Base-by-base conservation (phyloP, 1,140 invertebrate species). In the Neotoxoptera formosana region DNA sequence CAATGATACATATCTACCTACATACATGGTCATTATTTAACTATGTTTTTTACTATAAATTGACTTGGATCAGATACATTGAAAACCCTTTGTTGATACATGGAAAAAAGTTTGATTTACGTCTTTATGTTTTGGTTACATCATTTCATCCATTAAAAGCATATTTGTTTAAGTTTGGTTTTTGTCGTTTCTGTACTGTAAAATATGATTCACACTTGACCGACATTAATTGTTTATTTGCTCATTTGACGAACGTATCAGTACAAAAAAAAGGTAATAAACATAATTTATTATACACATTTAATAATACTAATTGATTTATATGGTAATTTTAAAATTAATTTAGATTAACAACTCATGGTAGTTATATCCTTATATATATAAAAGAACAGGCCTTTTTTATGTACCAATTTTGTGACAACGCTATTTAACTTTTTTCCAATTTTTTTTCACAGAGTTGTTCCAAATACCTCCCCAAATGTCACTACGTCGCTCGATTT, bases 31-130 rank as follows among this genome's bases (percentile, higher is more conserved):
- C 8, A 60, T 30, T 60, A 60, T 60, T 30, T 60, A 60, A 11
- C 56, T 30, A n/a, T 67, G 7, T 67, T 30, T 67, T 67, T 81
- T 81, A 81, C 1, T 36, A 23, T 83, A 41, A 41, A 41, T 83
- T 36, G 21, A 30, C 20, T n/a, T n/a, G 14, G 14, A 88, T 48
- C 41, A 91, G 96, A 94, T 98, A 98, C 94, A 97, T 98, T 90
- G 96, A 97, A 88, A 98, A 98, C 95, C 98, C 98, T 7, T 95
- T 98, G 34, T 95, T 98, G 45, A 98, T 98, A 94, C 97, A 98
- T 93, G 98, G 98, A 0, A 97, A 98, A 94, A 98, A 98, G 95
- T 98, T 98, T 95, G 98, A 98, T 95, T 95, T 98, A 17, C 96
- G 98, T 51, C 95, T 97, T 41, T 98, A 98, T 95, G 97, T 98